These are phyloP conservation scores for Tapirus terrestris DNA, from an alignment of 2,113 vertebrate species.

Conservation along the genomic window DNA sequence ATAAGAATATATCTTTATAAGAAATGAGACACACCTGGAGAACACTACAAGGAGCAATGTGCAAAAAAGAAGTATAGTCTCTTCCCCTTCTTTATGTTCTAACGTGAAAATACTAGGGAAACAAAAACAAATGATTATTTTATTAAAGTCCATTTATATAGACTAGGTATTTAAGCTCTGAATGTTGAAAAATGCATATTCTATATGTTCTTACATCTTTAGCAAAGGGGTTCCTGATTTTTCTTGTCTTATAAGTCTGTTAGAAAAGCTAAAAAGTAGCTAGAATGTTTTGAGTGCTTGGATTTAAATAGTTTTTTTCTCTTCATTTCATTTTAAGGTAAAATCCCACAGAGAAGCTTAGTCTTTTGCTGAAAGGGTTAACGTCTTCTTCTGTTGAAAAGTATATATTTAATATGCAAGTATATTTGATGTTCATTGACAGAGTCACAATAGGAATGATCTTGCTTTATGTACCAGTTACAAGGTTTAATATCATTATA, in stretches of 20 bases:
- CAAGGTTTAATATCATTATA: slow-evolving; percentile 92
- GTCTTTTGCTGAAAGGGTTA: slow-evolving; percentile 78
- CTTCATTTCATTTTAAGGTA: slow-evolving; percentile 40
- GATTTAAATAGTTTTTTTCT: background rate
- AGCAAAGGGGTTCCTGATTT: background rate
- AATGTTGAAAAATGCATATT: background rate
- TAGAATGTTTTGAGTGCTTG: background rate
- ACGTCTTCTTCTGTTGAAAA: slow-evolving; percentile 70
- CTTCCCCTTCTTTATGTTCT: background rate
- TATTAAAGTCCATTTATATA: slow-evolving; percentile 5
- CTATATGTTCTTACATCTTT: background rate
- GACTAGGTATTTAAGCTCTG: background rate
- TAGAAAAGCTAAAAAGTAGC: background rate
- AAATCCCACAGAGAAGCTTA: background rate
- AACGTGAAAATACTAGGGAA: slow-evolving; percentile 9
- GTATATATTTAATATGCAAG: slow-evolving; percentile 83
- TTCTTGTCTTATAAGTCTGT: background rate
- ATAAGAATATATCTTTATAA: background rate
- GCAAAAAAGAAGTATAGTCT: background rate
- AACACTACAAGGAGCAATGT: background rate
- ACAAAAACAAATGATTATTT: background rate
- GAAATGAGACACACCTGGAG: background rate
- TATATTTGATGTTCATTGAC: slow-evolving; percentile 85
- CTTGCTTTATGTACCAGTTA: slow-evolving; percentile 91
- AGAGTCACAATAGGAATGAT: slow-evolving; percentile 87